Conservation (phyloP, 2,888 invertebrate genomes). For the Ornithoptera alexandrae region DNA sequence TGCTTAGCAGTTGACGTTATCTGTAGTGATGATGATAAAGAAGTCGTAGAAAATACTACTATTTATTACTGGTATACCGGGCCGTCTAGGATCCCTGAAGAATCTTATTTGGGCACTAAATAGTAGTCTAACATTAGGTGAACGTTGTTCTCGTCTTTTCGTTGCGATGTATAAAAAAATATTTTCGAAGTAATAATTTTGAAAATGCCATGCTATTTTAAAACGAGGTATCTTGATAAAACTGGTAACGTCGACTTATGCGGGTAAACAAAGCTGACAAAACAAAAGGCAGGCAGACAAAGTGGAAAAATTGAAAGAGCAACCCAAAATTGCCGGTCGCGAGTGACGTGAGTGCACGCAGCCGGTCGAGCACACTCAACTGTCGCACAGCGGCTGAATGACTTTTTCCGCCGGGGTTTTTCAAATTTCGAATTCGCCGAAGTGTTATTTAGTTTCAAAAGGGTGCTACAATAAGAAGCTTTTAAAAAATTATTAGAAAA, state of each 20-base stretch:
- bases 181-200: background rate
- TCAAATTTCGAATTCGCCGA: slow-evolving; percentile 16
- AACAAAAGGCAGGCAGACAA: slow-evolving; percentile 24
- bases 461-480: background rate
- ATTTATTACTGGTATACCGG: too few relatives aligned
- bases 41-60: too few relatives aligned
- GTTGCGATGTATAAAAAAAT: too few relatives aligned
- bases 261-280: slow-evolving; percentile 16
- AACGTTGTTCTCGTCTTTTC: too few relatives aligned
- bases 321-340: slow-evolving; percentile 25
- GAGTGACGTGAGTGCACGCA: slow-evolving; percentile 29
- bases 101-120: too few relatives aligned
- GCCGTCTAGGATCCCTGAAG: too few relatives aligned
- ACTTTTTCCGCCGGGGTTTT: slow-evolving; percentile 17
- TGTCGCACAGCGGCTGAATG: slow-evolving; percentile 7
- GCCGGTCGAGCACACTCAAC: slow-evolving; percentile 26
- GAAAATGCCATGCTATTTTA: background rate
- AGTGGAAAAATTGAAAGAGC: slow-evolving; percentile 29
- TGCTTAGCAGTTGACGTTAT: too few relatives aligned
- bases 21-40: too few relatives aligned
- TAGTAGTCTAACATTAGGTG: too few relatives aligned
- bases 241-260: slow-evolving; percentile 12
- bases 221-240: slow-evolving; percentile 6
- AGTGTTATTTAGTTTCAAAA: background rate
- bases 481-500: background rate